Base-by-base conservation (phyloP, 2,113 vertebrate species). In the Datnioides undecimradiatus region DNA sequence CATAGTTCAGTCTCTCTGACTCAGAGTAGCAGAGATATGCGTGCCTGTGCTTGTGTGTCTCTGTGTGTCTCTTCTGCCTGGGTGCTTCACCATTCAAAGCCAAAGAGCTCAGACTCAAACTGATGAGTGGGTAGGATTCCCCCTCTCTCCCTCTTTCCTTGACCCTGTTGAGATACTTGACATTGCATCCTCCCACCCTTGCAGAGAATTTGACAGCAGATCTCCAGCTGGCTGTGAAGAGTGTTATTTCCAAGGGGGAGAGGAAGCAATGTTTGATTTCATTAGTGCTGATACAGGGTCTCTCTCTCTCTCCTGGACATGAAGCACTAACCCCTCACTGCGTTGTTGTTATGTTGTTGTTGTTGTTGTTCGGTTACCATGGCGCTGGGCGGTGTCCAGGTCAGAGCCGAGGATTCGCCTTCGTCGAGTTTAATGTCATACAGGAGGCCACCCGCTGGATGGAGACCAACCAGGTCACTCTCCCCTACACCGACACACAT, bases 391-490 rank as follows among this genome's bases (percentile, higher is more conserved):
- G 96, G 95, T 95, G 93, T 96, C 96, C 96, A 97, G 96, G 96
- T 96, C 96, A 97, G 95, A 97, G 96, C 95, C 95, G 96, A 95
- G 96, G 96, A 96, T 97, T 97, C 96, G 96, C 96, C 96, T 97
- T 97, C 96, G 96, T 97, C 95, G 96, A 97, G 96, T 97, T 97
- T 97, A 97, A 96, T 97, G 94, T 96, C 96, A 96, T 97, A 96
- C 96, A 97, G 96, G 96, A 97, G 95, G 96, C 96, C 96, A 95
- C 95, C 94, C 94, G 95, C 95, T 97, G 96, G 96, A 97, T 97
- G 96, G 96, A 97, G 96, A 96, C 96, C 96, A 97, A 97, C 95
- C 96, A 97, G 96, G 96, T 97, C 96, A 96, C 96, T 97, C 95
- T 95, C 94, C 95, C 91, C 90, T 95, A 96, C 96, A 96, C 95